phyloP scores from a whole-genome alignment of 2,113 vertebrate genomes.

The Apodemus speciosus region DNA sequence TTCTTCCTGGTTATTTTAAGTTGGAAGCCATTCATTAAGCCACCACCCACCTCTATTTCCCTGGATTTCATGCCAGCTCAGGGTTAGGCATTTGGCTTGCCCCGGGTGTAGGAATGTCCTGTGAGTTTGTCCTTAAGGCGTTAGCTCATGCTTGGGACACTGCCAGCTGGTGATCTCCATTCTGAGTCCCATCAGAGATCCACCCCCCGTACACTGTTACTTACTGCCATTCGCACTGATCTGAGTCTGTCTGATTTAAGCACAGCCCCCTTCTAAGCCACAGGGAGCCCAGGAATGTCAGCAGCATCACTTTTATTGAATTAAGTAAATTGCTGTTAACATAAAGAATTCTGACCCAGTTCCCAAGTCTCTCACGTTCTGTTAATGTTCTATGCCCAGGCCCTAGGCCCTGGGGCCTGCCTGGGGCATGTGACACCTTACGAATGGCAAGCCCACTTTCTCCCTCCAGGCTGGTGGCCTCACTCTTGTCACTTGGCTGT shows the following conservation, averaged over 20 bases:
- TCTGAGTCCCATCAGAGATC: conserved; percentile 20
- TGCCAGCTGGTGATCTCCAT: not conserved
- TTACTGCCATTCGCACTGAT: not conserved
- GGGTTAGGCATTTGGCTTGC: not conserved
- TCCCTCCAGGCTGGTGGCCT: not conserved
- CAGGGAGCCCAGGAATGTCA: not conserved
- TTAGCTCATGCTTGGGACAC: not conserved
- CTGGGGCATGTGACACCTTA: not conserved
- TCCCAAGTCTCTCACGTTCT: not conserved
- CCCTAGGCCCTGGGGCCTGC: not conserved
- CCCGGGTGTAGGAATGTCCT: not conserved
- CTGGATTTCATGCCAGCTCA: not conserved
- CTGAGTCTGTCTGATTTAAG: conserved; percentile 21
- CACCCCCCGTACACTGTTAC: not conserved
- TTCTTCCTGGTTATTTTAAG: not conserved
- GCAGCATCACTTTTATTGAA: not conserved
- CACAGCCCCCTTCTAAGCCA: not conserved
- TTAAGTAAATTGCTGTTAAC: conserved; percentile 5
- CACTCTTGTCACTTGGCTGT: not conserved
- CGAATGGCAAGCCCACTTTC: not conserved
- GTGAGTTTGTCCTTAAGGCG: not conserved
- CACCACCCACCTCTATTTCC: not conserved
- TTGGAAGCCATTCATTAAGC: not conserved
- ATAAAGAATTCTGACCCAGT: not conserved
- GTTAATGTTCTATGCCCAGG: not conserved